phyloP scores from a whole-genome alignment of 2,113 vertebrate species.

The Gallinago jamesoni region DNA sequence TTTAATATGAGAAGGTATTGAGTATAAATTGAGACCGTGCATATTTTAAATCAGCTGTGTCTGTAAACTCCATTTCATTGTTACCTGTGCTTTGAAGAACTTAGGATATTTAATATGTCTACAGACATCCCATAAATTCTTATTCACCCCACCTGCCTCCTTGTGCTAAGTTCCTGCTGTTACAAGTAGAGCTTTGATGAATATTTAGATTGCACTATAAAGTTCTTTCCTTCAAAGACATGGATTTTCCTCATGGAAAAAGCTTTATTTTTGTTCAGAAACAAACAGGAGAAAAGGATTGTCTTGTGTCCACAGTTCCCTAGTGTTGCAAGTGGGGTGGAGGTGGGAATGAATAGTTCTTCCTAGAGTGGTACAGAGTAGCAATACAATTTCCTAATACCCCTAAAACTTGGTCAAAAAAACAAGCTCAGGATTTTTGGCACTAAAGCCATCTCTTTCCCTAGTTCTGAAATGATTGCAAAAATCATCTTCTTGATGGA shows the following conservation, averaged over 20 bases:
- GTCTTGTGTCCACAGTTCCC: not conserved
- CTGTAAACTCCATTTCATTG: conserved; percentile 43
- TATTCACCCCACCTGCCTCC: conserved; percentile 42
- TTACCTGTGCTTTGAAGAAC: conserved; percentile 63
- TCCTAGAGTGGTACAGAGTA: not conserved
- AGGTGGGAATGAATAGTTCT: not conserved
- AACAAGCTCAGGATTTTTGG: not conserved
- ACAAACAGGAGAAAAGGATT: not conserved
- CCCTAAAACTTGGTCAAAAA: not conserved
- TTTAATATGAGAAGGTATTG: conserved; percentile 21
- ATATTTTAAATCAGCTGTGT: conserved; percentile 17
- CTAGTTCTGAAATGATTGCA: not conserved
- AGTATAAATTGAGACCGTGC: not conserved
- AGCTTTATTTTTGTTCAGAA: conserved; percentile 12
- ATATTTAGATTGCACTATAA: conserved; percentile 49
- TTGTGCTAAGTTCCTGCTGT: conserved; percentile 42
- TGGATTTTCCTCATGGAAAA: conserved; percentile 21
- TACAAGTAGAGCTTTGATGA: conserved; percentile 44
- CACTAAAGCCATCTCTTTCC: not conserved
- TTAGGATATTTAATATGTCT: conserved; percentile 48
- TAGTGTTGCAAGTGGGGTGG: not conserved
- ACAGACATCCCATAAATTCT: conserved; percentile 60
- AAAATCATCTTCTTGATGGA: not conserved
- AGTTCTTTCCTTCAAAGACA: conserved; percentile 33
- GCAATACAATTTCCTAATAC: not conserved